phyloP scores from a whole-genome alignment of 2,888 invertebrate genomes.

The Synanthedon vespiformis region DNA sequence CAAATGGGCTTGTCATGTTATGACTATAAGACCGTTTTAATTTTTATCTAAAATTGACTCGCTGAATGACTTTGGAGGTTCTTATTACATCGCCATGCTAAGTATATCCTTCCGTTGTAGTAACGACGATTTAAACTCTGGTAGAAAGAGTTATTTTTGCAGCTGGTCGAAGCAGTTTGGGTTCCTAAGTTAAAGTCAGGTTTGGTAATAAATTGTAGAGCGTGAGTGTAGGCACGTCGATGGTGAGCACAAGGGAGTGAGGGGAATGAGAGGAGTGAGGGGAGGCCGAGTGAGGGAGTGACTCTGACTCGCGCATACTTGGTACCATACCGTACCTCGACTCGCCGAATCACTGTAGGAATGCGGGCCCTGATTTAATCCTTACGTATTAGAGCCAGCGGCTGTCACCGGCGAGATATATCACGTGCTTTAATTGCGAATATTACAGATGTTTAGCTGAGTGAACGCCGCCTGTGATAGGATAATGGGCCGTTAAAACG shows the following conservation, averaged over 20 bases:
- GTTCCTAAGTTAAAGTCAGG: constrained; percentile 27
- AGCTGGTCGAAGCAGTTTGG: constrained; percentile 25
- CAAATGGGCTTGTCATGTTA: too few species aligned
- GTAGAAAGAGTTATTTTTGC: constrained; percentile 17
- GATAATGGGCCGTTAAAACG: background rate
- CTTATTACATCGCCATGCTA: too few species aligned
- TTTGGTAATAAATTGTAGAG: constrained; percentile 29
- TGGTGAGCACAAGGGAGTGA: constrained; percentile 6
- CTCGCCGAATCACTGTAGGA: constrained; percentile 29
- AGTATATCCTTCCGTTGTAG: too few species aligned
- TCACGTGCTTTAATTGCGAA: constrained; percentile 35
- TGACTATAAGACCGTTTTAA: too few species aligned
- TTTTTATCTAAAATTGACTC: too few species aligned
- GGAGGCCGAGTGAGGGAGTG: constrained; percentile 7
- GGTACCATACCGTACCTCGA: constrained; percentile 7
- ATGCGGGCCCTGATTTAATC: constrained; percentile 37
- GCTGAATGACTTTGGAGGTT: too few species aligned
- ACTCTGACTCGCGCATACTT: background rate
- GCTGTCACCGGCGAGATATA: constrained; percentile 35
- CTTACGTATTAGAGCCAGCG: constrained; percentile 22
- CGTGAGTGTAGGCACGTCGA: constrained; percentile 22
- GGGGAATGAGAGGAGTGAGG: constrained; percentile 1
- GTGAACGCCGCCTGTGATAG: constrained; percentile 14
- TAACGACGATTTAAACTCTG: background rate
- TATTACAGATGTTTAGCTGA: constrained; percentile 25